Evolutionary conservation across 2,797 vertebrate genomes (phyloP).

Genomic region (Peromyscus eremicus): DNA sequence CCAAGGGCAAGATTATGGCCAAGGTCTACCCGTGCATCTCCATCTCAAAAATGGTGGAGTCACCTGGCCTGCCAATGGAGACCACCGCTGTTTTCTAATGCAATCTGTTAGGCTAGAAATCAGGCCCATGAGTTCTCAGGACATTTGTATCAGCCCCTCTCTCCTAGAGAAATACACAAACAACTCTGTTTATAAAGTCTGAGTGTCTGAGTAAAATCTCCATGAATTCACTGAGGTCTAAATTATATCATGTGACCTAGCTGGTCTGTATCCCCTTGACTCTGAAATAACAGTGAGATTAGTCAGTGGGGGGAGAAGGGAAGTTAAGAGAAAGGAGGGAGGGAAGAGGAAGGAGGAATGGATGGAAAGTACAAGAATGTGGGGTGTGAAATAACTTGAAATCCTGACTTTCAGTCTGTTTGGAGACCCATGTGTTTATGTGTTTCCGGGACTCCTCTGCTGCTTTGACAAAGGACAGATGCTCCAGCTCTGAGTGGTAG

Average conservation of each 20-base stretch:
- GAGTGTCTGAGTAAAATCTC: not conserved
- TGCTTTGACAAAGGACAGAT: conserved; percentile 88
- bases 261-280: not conserved
- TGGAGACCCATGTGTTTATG: conserved; percentile 95
- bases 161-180: not conserved
- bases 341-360: fast-evolving
- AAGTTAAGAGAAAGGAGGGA: not conserved
- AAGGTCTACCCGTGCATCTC: not conserved
- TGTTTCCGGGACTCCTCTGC: conserved; percentile 89
- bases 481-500: conserved; percentile 90
- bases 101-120: not conserved
- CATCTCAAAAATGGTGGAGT: not conserved
- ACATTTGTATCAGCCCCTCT: not conserved
- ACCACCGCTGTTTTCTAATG: not conserved
- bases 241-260: not conserved
- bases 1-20: fast-evolving
- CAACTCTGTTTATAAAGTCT: not conserved
- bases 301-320: not conserved
- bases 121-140: not conserved
- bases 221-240: not conserved
- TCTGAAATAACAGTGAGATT: not conserved
- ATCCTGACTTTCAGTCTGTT: conserved; percentile 91
- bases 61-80: not conserved
- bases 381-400: fast-evolving
- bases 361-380: not conserved